Percentiles rank a stretch among this genome's conserved stretches.
These are phyloP conservation scores for Drosophila longiperda DNA, from an alignment of 2,888 invertebrate species.

Conservation along the genomic window DNA sequence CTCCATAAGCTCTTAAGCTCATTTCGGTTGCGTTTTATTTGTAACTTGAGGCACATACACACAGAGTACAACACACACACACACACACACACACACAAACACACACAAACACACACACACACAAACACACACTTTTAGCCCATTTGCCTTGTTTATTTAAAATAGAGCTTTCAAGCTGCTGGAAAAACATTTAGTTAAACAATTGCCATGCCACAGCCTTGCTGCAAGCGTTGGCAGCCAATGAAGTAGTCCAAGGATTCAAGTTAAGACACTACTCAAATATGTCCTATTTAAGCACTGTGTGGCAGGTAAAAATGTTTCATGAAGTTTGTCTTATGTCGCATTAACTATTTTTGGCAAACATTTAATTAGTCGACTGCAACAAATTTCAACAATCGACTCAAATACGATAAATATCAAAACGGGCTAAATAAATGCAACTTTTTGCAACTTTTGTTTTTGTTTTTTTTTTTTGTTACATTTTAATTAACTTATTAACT, in stretches of 20 bases:
- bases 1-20: conserved; percentile 79
- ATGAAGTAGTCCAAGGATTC: conserved; percentile 1
- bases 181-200: conserved; percentile 75
- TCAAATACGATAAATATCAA: background rate
- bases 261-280: background rate
- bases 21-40: conserved; percentile 80
- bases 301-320: background rate
- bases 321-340: background rate
- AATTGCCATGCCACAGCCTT: conserved; percentile 42
- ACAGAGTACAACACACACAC: conserved; percentile 23
- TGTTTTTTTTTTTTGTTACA: background rate
- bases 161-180: conserved; percentile 72
- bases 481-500: conserved; percentile 3
- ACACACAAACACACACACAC: conserved; percentile 13
- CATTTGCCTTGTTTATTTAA: conserved; percentile 71
- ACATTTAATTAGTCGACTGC: background rate
- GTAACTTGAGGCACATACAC: conserved; percentile 72
- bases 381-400: background rate
- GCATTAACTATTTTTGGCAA: background rate
- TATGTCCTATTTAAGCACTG: background rate
- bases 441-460: background rate
- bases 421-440: background rate
- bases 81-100: conserved; percentile 16
- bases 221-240: background rate
- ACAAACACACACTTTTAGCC: conserved; percentile 14